Conservation (phyloP, 1,140 invertebrate species). For the Coelopa frigida region DNA sequence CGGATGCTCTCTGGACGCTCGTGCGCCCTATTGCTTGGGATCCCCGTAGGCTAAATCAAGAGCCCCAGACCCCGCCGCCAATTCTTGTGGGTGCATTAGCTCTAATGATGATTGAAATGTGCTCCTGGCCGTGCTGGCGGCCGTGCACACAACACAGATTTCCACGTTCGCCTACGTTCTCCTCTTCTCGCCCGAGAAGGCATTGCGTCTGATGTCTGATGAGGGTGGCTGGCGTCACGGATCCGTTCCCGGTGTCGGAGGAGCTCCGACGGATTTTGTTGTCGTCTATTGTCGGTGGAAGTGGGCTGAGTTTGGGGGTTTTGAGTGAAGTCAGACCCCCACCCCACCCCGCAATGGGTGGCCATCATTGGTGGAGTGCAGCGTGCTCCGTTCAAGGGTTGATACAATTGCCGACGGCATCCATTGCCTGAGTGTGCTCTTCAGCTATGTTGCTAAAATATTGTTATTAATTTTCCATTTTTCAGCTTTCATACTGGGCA, state of each 20-base stretch:
- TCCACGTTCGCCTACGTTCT: neutral
- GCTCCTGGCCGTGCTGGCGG: too few relatives aligned
- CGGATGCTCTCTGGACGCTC: conserved; percentile 2
- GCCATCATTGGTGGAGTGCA: too few relatives aligned
- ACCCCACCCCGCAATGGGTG: too few relatives aligned
- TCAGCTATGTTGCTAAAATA: too few relatives aligned
- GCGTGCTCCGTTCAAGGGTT: too few relatives aligned
- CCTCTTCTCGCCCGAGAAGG: neutral
- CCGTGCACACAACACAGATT: too few relatives aligned
- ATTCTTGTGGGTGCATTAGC: conserved; percentile 46
- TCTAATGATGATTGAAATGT: conserved; percentile 46
- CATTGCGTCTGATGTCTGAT: neutral
- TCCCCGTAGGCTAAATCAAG: conserved; percentile 12
- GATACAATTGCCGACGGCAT: too few relatives aligned
- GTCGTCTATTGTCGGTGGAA: neutral
- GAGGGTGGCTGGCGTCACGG: conserved; percentile 1
- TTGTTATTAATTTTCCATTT: too few relatives aligned
- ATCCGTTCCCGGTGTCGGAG: conserved; percentile 1
- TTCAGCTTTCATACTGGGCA: too few relatives aligned
- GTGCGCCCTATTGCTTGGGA: conserved; percentile 4
- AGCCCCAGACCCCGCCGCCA: conserved; percentile 22
- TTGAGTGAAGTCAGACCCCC: too few relatives aligned
- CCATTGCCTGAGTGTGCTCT: too few relatives aligned
- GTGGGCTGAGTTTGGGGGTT: too few relatives aligned
- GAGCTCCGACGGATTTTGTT: neutral